Base-by-base conservation (phyloP, 2,888 invertebrate species). In the Cephus pulcher region DNA sequence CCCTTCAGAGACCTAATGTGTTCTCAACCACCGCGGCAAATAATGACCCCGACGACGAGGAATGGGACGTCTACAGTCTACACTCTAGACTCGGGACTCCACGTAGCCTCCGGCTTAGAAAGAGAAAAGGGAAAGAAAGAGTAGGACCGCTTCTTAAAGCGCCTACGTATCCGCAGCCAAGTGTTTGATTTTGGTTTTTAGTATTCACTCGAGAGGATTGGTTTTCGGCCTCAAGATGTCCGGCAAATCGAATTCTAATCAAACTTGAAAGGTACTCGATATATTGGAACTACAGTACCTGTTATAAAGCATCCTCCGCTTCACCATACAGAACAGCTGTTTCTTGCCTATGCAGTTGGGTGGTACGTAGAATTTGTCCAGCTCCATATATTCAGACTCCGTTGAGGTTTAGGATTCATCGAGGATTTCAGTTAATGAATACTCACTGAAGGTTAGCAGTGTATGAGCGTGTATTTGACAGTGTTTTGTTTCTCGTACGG, bases 401-500 rank as follows among this genome's bases (percentile, higher is more conserved):
- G 56, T 56, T 56, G 56, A 56, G 23, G 56, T 56, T 56, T 23
- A 23, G 56, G 56, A 56, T 56, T 56, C 9, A 56, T 56, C 56
- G 23, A 56, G 56, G 56, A 23, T 56, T 56, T 23, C 23, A 56
- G 23, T 56, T 23, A 56, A 56, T 56, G 23, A 56, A 23, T 23
- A 56, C 56, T 56, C 56, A 23, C 9, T 56, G 56, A 56, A 56
- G 68, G 68, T 37, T 88, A 90, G 90, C 90, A 90, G 90, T 90
- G 90, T 90, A 90, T 90, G 90, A 90, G 90, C 90, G 88, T 90
- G 90, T 90, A 90, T 90, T 90, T 90, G 90, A 90, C 90, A 90
- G 89, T 90, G 90, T 89, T 89, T 87, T 83, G 85, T 86, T 84
- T 78, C 71, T 80, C 86, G 85, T 88, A 88, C 86, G 86, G 88